phyloP scores from a whole-genome alignment of 1,140 invertebrate species.

The Calycopis cecrops region DNA sequence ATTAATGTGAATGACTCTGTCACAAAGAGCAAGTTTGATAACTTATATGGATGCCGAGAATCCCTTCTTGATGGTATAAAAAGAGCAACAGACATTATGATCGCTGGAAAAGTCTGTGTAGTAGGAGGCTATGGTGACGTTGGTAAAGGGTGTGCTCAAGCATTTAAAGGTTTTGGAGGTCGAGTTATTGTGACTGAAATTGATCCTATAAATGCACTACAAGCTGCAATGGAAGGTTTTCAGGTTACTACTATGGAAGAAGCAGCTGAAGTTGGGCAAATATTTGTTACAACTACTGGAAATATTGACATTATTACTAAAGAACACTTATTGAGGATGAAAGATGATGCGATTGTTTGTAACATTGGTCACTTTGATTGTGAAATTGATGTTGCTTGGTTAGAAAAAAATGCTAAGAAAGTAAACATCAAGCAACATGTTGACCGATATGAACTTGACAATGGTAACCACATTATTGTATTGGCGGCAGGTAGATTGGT shows the following conservation, averaged over 20 bases:
- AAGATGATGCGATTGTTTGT: constrained; percentile 97
- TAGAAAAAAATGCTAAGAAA: constrained; percentile 96
- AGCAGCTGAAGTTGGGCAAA: constrained; percentile 91
- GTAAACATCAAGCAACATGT: constrained; percentile 99
- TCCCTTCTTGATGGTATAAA: constrained; percentile 99
- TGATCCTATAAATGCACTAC: constrained; percentile 99
- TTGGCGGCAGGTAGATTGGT: constrained; percentile 97
- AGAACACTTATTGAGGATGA: constrained; percentile 94
- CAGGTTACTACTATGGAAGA: constrained; percentile 99
- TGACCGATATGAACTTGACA: constrained; percentile 92
- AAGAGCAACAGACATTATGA: constrained; percentile 98
- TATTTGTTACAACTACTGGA: constrained; percentile 98
- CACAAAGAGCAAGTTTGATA: constrained; percentile 99
- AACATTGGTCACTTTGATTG: constrained; percentile 99
- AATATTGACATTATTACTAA: constrained; percentile 95
- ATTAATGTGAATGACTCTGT: constrained; percentile 99
- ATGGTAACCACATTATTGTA: constrained; percentile 95
- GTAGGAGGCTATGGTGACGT: constrained; percentile 99
- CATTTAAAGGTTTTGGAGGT: constrained; percentile 95
- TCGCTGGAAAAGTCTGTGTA: constrained; percentile 98
- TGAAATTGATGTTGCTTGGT: constrained; percentile 97
- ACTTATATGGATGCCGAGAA: constrained; percentile 98
- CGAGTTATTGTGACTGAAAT: constrained; percentile 98
- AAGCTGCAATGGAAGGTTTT: constrained; percentile 98
- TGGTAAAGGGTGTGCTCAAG: constrained; percentile 98